These are phyloP conservation scores for Hydra vulgaris DNA, from an alignment of 30 jellyfish, hydroid and myxozoan species.

Conservation along the genomic window DNA sequence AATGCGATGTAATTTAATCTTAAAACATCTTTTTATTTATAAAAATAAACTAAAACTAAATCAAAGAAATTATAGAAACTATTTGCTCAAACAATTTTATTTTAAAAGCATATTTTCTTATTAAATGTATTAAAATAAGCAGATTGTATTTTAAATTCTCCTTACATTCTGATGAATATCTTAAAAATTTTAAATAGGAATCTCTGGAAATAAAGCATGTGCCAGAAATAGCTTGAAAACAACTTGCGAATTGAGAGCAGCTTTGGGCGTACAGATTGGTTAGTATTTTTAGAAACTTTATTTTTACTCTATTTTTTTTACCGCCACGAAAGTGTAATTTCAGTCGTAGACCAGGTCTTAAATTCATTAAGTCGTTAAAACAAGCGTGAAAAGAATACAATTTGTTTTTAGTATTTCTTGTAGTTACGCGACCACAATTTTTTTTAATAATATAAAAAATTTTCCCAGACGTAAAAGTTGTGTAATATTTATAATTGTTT, in stretches of 20 bases:
- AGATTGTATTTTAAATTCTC: conserved; percentile 13
- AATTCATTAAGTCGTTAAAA: not conserved
- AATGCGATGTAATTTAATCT: not conserved
- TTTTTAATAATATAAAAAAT: too few species aligned
- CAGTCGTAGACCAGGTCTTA: not conserved
- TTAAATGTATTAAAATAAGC: not conserved
- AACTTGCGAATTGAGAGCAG: conserved; percentile 79
- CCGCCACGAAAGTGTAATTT: conserved; percentile 29
- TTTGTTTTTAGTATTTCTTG: too few species aligned
- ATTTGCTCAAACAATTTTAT: not conserved
- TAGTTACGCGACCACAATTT: not conserved
- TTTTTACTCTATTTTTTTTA: conserved; percentile 72
- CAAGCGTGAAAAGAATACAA: not conserved
- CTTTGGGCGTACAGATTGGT: conserved; percentile 99
- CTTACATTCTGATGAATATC: conserved; percentile 14
- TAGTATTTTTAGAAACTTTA: conserved; percentile 93
- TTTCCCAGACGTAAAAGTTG: not conserved
- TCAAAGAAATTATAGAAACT: not conserved
- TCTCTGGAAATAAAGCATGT: conserved; percentile 28
- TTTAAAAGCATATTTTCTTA: too few species aligned
- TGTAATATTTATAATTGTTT: too few species aligned
- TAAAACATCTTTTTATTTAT: not conserved
- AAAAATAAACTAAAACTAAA: not conserved
- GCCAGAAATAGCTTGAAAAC: conserved; percentile 68
- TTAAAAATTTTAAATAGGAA: conserved; percentile 17